Conservation (phyloP, 2,113 vertebrate genomes). For the chimpanzee (Pan troglodytes) region NHGRI_mPanTro3-v2.1_pri NC_072407.2:129153501-129154000, state of each 20-base stretch:
- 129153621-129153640: not conserved
- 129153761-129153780: not conserved
- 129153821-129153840: not conserved
- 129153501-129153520: not conserved
- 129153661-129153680: no score
- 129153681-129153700: not conserved
- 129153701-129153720: not conserved
- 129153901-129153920: conserved; percentile 50
- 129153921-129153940: conserved; percentile 44
- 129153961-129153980: conserved; percentile 55
- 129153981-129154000: conserved; percentile 53
- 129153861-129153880: not conserved
- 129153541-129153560: not conserved
- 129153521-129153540: not conserved
- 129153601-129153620: no score
- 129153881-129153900: not conserved
- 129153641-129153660: not conserved
- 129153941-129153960: conserved; percentile 2
- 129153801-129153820: not conserved
- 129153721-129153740: not conserved
- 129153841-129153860: not conserved
- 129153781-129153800: not conserved
- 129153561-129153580: not conserved
- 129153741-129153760: not conserved
- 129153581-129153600: not conserved